A percentile compares a stretch with the other conserved stretches of the same genome.
phyloP scores from a whole-genome alignment of 2,888 invertebrate genomes.

The Saturnia pavonia region DNA sequence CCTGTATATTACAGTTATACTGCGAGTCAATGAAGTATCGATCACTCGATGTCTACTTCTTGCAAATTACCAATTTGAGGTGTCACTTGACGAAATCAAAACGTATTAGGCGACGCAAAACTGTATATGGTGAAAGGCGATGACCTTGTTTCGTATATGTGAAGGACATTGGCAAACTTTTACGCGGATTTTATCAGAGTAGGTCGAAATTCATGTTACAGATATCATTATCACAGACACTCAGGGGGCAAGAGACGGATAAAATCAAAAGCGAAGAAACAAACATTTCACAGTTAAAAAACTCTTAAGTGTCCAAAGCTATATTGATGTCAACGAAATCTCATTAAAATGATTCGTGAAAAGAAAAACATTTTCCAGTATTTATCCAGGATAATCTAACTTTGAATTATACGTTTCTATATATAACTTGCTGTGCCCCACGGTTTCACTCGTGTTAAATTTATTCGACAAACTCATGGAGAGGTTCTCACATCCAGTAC shows the following conservation, averaged over 20 bases:
- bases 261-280: neutral
- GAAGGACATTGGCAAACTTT: neutral
- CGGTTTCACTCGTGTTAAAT: too few relatives aligned
- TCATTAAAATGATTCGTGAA: neutral
- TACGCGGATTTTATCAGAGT: neutral
- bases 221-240: neutral
- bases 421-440: too few relatives aligned
- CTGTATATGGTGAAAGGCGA: neutral
- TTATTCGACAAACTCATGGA: too few relatives aligned
- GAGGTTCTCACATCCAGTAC: too few relatives aligned
- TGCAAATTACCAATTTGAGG: neutral
- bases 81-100: neutral
- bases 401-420: neutral
- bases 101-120: neutral
- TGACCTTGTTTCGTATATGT: neutral
- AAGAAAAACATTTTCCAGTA: neutral
- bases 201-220: neutral
- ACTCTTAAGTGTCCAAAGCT: too few relatives aligned
- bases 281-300: neutral
- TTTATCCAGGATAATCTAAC: neutral
- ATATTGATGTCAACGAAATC: neutral
- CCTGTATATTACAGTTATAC: neutral
- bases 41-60: neutral
- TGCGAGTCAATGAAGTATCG: neutral
- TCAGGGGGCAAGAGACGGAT: neutral